Evolutionary conservation across 2,797 vertebrate genomes (phyloP).

Genomic region (Staurois parvus): DNA sequence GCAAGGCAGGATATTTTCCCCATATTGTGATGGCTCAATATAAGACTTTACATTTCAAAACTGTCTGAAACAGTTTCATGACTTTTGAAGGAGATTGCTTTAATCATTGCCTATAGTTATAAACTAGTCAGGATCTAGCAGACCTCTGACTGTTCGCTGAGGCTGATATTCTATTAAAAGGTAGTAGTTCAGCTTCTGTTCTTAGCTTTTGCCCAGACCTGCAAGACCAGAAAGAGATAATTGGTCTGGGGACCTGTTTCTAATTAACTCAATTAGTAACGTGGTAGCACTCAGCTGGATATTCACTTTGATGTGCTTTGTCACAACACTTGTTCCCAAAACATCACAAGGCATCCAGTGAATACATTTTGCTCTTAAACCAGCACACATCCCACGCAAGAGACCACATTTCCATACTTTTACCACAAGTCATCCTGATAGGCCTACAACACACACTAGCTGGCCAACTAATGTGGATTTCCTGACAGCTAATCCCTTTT

Average conservation of each 20-base stretch:
- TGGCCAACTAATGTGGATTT: conserved; percentile 27
- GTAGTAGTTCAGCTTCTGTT: conserved; percentile 27
- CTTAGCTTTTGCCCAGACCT: conserved; percentile 52
- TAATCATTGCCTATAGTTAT: background rate
- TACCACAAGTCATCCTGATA: background rate
- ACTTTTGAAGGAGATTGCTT: background rate
- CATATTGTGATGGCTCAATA: background rate
- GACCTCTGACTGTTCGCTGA: background rate
- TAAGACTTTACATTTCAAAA: background rate
- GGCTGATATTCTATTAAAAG: conserved; percentile 15
- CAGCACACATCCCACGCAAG: conserved; percentile 49
- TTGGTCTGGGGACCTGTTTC: conserved; percentile 50
- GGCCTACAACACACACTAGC: background rate
- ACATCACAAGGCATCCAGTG: conserved; percentile 48
- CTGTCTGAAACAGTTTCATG: background rate
- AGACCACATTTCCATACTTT: background rate
- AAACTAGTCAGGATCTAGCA: background rate
- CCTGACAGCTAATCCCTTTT: conserved; percentile 68
- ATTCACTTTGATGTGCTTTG: conserved; percentile 62
- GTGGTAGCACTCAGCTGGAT: conserved; percentile 60
- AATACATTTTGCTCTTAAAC: conserved; percentile 12
- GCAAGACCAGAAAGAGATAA: conserved; percentile 26
- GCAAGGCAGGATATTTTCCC: too few species aligned
- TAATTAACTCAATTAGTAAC: conserved; percentile 70
- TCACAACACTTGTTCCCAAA: conserved; percentile 49